Evolutionary conservation across 2,113 vertebrate species (phyloP).

Genomic region (Oxyura jamaicensis): DNA sequence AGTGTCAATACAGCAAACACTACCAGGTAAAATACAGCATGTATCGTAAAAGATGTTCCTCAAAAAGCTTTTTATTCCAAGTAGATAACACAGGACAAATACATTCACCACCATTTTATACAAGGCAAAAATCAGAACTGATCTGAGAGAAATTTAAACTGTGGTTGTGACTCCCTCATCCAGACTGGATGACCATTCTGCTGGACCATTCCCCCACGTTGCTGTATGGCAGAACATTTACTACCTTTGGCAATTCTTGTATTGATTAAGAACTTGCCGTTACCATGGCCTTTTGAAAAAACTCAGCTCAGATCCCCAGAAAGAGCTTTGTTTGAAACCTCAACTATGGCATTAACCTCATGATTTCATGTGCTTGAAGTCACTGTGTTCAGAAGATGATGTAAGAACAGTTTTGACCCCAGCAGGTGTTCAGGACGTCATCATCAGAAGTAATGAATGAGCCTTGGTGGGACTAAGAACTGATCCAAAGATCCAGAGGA

Average conservation of each 20-base stretch:
- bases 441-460: neutral
- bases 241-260: neutral
- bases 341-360: neutral
- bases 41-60: neutral
- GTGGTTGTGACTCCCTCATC: neutral
- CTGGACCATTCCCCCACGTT: neutral
- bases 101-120: neutral
- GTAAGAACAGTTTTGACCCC: neutral
- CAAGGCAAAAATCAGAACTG: neutral
- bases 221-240: neutral
- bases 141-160: neutral
- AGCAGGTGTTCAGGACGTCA: neutral
- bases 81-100: neutral
- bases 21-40: neutral
- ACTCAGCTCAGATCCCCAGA: neutral
- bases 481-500: neutral
- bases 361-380: slow-evolving; percentile 6
- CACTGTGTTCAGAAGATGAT: neutral
- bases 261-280: neutral
- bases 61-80: neutral
- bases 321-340: neutral
- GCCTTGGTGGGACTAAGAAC: neutral
- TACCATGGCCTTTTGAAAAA: neutral
- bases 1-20: neutral
- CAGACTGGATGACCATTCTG: neutral